Evolutionary conservation across 2,113 vertebrate genomes (phyloP).

Genomic region (Clarias batrachus): DNA sequence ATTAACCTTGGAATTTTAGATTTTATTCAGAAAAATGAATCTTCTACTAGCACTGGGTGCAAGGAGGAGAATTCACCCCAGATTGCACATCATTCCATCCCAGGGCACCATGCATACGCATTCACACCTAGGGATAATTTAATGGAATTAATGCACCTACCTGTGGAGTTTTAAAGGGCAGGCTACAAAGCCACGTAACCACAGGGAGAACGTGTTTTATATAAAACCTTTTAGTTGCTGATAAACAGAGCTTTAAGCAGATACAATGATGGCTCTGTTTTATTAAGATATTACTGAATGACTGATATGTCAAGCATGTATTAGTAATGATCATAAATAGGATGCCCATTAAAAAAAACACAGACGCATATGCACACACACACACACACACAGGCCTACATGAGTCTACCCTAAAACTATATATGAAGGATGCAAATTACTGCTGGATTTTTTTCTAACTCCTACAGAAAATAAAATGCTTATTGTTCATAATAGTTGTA

Average conservation of each 20-base stretch:
- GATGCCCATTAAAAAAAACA: not conserved
- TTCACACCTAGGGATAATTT: not conserved
- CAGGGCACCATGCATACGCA: not conserved
- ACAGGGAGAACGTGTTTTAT: not conserved
- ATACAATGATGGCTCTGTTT: not conserved
- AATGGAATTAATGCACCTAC: not conserved
- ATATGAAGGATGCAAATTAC: not conserved
- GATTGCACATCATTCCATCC: not conserved
- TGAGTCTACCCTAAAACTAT: not conserved
- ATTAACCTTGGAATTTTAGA: not conserved
- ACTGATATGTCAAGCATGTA: not conserved
- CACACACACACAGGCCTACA: not conserved
- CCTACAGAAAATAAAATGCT: not conserved
- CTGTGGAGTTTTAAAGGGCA: not conserved
- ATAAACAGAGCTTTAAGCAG: not conserved
- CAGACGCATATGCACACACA: not conserved
- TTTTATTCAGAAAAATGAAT: not conserved
- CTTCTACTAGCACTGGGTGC: not conserved
- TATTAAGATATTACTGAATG: not conserved
- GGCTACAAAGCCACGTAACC: not conserved
- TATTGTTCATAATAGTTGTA: not conserved
- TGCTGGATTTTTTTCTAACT: not conserved
- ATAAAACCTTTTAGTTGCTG: not conserved
- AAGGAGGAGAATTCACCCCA: not conserved
- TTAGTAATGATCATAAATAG: not conserved